phyloP scores from a whole-genome alignment of 2,797 vertebrate genomes.

The Paramormyrops hopkinsi region DNA sequence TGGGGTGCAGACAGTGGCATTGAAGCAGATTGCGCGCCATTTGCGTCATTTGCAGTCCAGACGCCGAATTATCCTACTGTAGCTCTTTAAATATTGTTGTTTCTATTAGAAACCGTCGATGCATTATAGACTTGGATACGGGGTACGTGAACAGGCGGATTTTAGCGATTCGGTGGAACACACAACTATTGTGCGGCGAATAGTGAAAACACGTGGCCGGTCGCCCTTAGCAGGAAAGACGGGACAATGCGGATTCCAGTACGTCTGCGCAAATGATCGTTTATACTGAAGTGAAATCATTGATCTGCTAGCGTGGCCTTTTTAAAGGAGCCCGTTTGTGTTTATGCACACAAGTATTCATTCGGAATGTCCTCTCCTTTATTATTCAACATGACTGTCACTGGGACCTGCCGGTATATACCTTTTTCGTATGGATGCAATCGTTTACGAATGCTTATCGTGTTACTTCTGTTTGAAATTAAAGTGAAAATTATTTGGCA shows the following conservation, averaged over 20 bases:
- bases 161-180: background rate
- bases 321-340: background rate
- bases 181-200: slow-evolving; percentile 47
- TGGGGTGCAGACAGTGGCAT: background rate
- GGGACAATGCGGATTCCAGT: background rate
- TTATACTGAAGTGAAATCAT: background rate
- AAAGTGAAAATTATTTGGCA: background rate
- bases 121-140: background rate
- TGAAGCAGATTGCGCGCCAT: slow-evolving; percentile 30
- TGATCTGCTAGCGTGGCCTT: background rate
- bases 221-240: slow-evolving; percentile 30
- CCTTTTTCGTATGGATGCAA: background rate
- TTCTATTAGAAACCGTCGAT: background rate
- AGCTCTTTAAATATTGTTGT: background rate
- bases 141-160: background rate
- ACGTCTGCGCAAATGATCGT: background rate
- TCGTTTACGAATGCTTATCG: background rate
- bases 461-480: background rate
- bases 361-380: background rate
- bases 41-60: slow-evolving; percentile 23
- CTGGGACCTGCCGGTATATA: background rate
- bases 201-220: slow-evolving; percentile 56
- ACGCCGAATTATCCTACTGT: background rate
- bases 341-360: background rate
- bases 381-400: background rate